Evolutionary conservation across 2,113 vertebrate genomes (phyloP).

Genomic region (Lepisosteus osseus): DNA sequence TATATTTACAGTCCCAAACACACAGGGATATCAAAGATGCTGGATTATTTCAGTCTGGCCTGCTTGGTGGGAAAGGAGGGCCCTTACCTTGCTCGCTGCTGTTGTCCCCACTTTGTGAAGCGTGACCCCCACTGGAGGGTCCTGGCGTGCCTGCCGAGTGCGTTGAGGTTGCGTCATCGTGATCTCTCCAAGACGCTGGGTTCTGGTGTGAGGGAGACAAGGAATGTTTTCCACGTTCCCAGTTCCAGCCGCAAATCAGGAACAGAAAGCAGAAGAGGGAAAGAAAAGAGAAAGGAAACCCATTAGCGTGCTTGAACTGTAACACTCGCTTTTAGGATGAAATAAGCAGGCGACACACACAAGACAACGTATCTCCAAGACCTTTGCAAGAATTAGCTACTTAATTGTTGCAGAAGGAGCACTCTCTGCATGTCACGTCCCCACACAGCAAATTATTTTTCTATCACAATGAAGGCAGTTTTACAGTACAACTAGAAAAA

Average conservation of each 20-base stretch:
- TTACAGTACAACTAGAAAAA: no score
- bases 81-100: conserved; percentile 98
- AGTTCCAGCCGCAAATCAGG: conserved; percentile 78
- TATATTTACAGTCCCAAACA: conserved; percentile 54
- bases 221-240: conserved; percentile 74
- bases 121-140: conserved; percentile 97
- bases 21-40: no score
- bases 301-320: conserved; percentile 69
- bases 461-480: no score
- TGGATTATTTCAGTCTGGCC: conserved; percentile 52
- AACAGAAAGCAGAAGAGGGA: conserved; percentile 59
- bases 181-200: conserved; percentile 98
- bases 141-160: conserved; percentile 98
- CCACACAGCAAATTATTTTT: no score
- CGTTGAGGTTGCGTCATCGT: conserved; percentile 96
- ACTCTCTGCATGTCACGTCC: no score
- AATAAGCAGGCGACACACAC: not conserved
- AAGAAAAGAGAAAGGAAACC: conserved; percentile 47
- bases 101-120: conserved; percentile 98
- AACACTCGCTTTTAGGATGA: conserved; percentile 52
- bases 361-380: conserved; percentile 13
- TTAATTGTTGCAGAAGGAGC: conserved; percentile 21
- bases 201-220: conserved; percentile 82
- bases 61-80: conserved; percentile 48
- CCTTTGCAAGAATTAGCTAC: conserved; percentile 32